Base-by-base conservation (phyloP, 2,888 invertebrate species). In the Trachelus stipa region DNA sequence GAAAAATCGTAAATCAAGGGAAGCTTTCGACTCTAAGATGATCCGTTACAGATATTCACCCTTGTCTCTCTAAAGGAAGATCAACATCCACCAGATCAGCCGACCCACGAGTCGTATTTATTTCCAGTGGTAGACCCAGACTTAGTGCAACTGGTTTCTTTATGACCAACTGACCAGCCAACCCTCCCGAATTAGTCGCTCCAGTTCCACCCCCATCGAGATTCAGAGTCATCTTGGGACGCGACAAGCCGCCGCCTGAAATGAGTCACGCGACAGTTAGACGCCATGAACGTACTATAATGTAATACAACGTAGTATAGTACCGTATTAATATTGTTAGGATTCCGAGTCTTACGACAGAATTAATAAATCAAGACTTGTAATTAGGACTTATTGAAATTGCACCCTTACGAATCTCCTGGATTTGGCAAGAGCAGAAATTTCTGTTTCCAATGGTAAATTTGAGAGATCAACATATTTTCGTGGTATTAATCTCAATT, bases 51-150 rank as follows among this genome's bases (percentile, higher is more conserved):
- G 56, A 77, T 23, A 92, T 94, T 92, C 92, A 97, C 97, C 96
- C 96, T 93, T 98, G 98, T 91, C 97, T 94, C 91, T 97, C 97
- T 83, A 98, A 93, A 83, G 97, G 96, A 85, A 97, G 93, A 83
- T 95, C 93, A 11, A 95, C 94, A 90, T 98, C 97, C 84, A 98
- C 95, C 81, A 95, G 93, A 90, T 96, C 96, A 81, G 95, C 94
- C 76, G 95, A 94, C 79, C 94, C 94, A 69, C 92, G 88, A 79
- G 93, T 93, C 73, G 92, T 91, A 56, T 90, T 91, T 81, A 93
- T 91, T 83, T 93, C 93, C 79, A 93, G 87, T 68, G 92, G 91
- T 75, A 92, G 85, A 75, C 92, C 92, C 68, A 92, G 89, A 81
- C 91, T 92, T 73, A 92, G 86, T 68, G 91, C 92, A 40, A 91